A percentile compares a stretch with the other conserved stretches of the same genome.
phyloP scores from a whole-genome alignment of 2,797 vertebrate genomes.

The Novumbra hubbsi region DNA sequence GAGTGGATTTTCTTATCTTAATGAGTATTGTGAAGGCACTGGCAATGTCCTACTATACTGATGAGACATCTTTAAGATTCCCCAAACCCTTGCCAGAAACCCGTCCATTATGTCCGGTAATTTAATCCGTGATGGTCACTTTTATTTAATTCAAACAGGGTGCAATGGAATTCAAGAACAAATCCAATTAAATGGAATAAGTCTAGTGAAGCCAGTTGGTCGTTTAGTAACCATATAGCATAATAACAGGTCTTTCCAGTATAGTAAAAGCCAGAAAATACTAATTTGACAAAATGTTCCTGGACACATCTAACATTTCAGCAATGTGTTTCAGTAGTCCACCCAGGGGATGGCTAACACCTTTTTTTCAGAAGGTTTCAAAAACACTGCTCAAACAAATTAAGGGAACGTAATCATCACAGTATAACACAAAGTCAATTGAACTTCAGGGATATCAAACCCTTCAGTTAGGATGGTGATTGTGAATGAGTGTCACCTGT shows the following conservation, averaged over 20 bases:
- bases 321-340: slow-evolving; percentile 17
- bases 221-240: slow-evolving; percentile 60
- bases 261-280: neutral
- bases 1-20: neutral
- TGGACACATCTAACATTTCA: neutral
- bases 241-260: neutral
- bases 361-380: neutral
- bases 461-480: no score
- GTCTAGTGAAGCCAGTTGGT: slow-evolving; percentile 53
- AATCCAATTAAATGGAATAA: slow-evolving; percentile 43
- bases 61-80: neutral
- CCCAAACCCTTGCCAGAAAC: slow-evolving; percentile 1
- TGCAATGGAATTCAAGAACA: slow-evolving; percentile 52
- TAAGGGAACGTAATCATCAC: no score
- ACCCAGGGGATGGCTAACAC: no score
- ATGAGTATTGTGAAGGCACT: neutral
- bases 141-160: slow-evolving; percentile 52
- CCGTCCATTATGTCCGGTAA: slow-evolving; percentile 13
- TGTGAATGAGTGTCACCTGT: no score
- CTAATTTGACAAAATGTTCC: neutral
- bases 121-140: slow-evolving; percentile 43
- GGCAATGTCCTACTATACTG: neutral
- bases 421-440: no score
- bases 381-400: no score
- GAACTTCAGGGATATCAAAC: no score